Conservation (phyloP, 2,888 invertebrate species). For the Erebia epiphron region DNA sequence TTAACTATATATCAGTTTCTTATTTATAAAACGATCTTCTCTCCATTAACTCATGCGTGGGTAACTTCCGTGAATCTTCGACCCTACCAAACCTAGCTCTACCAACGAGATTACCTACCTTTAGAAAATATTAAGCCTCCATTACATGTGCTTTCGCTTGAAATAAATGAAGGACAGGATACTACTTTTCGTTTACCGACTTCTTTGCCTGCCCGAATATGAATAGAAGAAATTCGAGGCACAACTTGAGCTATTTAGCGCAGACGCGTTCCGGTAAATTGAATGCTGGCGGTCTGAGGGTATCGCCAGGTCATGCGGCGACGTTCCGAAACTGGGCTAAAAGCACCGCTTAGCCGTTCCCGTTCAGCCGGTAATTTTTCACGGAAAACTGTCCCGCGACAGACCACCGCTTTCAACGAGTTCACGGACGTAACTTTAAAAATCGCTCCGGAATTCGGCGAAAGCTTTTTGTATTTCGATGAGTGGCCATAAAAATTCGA, state of each 20-base stretch:
- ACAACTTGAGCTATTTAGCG: slow-evolving; percentile 58
- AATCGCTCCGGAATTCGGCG: slow-evolving; percentile 43
- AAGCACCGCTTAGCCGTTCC: slow-evolving; percentile 59
- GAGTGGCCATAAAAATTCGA: slow-evolving; percentile 36
- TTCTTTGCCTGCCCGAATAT: slow-evolving; percentile 34
- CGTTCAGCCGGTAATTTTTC: slow-evolving; percentile 62
- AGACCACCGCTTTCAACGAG: slow-evolving; percentile 53
- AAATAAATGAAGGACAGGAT: too few species aligned
- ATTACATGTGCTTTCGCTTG: neutral
- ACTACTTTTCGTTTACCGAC: too few species aligned
- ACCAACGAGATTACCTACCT: neutral
- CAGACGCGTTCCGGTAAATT: slow-evolving; percentile 67
- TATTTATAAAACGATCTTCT: too few species aligned
- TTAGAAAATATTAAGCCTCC: slow-evolving; percentile 1
- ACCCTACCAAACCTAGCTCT: too few species aligned
- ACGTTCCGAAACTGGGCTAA: slow-evolving; percentile 67
- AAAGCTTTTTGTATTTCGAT: slow-evolving; percentile 28
- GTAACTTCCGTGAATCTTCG: too few species aligned
- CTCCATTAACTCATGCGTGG: too few species aligned
- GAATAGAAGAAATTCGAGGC: slow-evolving; percentile 40
- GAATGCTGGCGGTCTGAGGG: slow-evolving; percentile 59
- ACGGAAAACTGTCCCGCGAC: slow-evolving; percentile 57
- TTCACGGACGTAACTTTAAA: slow-evolving; percentile 45
- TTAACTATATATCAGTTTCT: too few species aligned
- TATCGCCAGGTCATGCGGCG: slow-evolving; percentile 67